Evolutionary conservation across 2,797 vertebrate genomes (phyloP).

Genomic region (Cyprinella venusta): DNA sequence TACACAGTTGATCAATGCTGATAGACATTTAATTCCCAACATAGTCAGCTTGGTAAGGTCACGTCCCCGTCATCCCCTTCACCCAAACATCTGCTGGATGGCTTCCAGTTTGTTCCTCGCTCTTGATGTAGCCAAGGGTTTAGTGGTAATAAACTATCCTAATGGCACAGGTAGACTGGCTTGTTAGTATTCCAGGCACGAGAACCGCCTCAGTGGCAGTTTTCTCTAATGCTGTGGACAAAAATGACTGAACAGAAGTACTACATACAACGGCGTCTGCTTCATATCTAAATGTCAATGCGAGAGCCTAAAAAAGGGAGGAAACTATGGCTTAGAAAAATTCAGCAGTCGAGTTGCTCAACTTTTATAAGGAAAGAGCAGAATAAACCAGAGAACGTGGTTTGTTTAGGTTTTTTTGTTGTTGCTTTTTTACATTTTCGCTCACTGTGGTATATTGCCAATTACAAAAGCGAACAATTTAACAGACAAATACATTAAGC

Average conservation of each 20-base stretch:
- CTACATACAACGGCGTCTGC: slow-evolving; percentile 12
- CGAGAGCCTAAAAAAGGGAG: neutral
- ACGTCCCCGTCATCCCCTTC: slow-evolving; percentile 18
- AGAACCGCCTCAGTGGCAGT: slow-evolving; percentile 66
- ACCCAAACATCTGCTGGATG: slow-evolving; percentile 27
- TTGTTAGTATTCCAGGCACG: slow-evolving; percentile 75
- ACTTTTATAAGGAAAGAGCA: neutral
- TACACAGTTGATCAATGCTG: slow-evolving; percentile 5
- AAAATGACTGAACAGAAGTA: slow-evolving; percentile 63
- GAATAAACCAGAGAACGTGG: neutral
- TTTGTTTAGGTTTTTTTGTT: too few species aligned
- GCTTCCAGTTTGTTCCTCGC: slow-evolving; percentile 38
- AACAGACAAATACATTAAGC: too few species aligned
- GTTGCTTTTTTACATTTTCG: too few species aligned
- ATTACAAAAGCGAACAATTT: neutral
- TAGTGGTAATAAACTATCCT: slow-evolving; percentile 43
- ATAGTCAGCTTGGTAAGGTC: slow-evolving; percentile 1
- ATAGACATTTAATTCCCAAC: slow-evolving; percentile 23
- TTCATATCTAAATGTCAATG: slow-evolving; percentile 40
- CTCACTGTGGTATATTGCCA: neutral
- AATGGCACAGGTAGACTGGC: slow-evolving; percentile 63
- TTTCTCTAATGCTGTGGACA: slow-evolving; percentile 68
- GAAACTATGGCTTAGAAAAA: neutral
- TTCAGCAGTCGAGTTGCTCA: neutral
- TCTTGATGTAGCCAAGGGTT: slow-evolving; percentile 25